Evolutionary conservation across 2,888 invertebrate genomes (phyloP).

Genomic region (Osedax fenrisi): DNA sequence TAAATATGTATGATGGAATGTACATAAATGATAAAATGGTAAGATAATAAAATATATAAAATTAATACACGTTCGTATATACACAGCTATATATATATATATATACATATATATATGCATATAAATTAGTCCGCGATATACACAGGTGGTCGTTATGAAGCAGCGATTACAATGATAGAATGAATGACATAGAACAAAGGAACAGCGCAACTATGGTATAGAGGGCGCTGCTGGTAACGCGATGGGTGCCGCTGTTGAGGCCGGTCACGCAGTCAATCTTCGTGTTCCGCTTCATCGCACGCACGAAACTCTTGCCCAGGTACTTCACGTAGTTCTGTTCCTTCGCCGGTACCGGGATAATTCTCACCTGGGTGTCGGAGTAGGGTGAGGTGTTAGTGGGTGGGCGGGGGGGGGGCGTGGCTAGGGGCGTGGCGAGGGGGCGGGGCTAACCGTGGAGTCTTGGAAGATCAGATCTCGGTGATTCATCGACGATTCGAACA

Average conservation of each 20-base stretch:
- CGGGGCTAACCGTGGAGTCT: conserved; percentile 73
- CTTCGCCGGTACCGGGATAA: conserved; percentile 62
- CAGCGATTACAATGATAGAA: too few relatives aligned
- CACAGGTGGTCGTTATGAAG: too few relatives aligned
- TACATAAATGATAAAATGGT: too few relatives aligned
- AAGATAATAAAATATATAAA: too few relatives aligned
- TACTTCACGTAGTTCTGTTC: conserved; percentile 42
- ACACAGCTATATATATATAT: too few relatives aligned
- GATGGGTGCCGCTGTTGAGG: neutral
- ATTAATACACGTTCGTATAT: too few relatives aligned
- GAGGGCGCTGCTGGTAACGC: neutral
- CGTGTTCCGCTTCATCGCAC: conserved; percentile 36
- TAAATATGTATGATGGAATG: too few relatives aligned
- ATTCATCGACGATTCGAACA: conserved; percentile 69
- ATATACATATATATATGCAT: too few relatives aligned
- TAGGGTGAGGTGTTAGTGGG: too few relatives aligned
- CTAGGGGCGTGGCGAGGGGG: too few relatives aligned
- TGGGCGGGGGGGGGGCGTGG: too few relatives aligned
- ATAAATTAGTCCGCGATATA: too few relatives aligned
- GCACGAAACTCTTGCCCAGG: conserved; percentile 39
- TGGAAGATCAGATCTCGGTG: conserved; percentile 86
- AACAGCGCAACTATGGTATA: neutral
- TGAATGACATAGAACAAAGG: neutral
- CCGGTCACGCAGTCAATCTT: conserved; percentile 35
- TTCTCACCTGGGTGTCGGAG: conserved; percentile 54